Evolutionary conservation across 2,113 vertebrate species (phyloP).

Genomic region (Axis porcinus): DNA sequence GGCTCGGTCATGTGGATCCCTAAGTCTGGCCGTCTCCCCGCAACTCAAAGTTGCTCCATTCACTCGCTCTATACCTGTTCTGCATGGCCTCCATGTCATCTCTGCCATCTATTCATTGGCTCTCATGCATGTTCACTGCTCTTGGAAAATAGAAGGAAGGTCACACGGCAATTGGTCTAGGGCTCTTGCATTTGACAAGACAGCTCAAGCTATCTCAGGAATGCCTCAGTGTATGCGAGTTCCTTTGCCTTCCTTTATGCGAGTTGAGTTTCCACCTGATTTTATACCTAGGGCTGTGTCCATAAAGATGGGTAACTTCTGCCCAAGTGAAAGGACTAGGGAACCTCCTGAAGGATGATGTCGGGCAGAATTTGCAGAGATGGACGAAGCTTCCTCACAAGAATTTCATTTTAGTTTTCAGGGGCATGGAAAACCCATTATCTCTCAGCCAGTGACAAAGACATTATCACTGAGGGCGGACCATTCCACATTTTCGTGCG

Average conservation of each 20-base stretch:
- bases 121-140: background rate
- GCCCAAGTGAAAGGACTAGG: background rate
- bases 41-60: background rate
- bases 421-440: background rate
- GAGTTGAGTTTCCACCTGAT: background rate
- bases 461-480: rapidly evolving
- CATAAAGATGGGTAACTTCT: background rate
- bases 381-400: background rate
- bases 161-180: background rate
- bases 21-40: background rate
- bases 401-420: background rate
- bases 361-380: rapidly evolving
- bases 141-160: background rate
- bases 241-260: background rate
- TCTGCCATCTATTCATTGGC: rapidly evolving
- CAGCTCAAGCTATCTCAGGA: background rate
- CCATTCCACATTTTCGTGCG: rapidly evolving
- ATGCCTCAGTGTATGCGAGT: background rate
- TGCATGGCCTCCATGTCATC: background rate
- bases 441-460: background rate
- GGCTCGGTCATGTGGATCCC: background rate
- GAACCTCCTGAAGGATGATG: rapidly evolving
- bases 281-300: background rate
- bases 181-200: background rate
- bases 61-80: rapidly evolving